These are phyloP conservation scores for Anoplolepis gracilipes DNA, from an alignment of 1,140 invertebrate species.

Conservation along the genomic window DNA sequence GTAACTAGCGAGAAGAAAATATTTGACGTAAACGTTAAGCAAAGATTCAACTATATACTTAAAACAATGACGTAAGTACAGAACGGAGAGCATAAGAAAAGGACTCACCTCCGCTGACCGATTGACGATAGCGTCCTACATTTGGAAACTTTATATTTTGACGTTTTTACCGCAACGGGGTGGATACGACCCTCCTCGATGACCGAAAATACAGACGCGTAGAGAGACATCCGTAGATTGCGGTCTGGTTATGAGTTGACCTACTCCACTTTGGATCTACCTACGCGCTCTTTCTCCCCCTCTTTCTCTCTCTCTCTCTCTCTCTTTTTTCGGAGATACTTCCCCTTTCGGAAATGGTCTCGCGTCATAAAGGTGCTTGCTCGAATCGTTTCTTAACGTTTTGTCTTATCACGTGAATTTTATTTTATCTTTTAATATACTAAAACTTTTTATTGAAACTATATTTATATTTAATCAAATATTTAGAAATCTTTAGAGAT, in stretches of 20 bases:
- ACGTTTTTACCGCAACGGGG: slow-evolving; percentile 48
- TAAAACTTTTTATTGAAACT: not conserved
- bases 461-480: not conserved
- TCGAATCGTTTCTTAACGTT: slow-evolving; percentile 37
- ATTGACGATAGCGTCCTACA: not conserved
- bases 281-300: slow-evolving; percentile 18
- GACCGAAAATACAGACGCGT: slow-evolving; percentile 46
- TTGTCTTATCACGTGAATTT: slow-evolving; percentile 8
- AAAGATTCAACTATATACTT: not conserved
- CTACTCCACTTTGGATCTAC: slow-evolving; percentile 68
- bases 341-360: slow-evolving; percentile 43
- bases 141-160: slow-evolving; percentile 43
- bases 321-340: slow-evolving; percentile 42
- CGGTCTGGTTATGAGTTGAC: slow-evolving; percentile 70
- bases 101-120: not conserved
- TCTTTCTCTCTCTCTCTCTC: too few relatives aligned
- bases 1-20: not conserved
- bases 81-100: not conserved
- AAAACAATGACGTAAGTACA: slow-evolving; percentile 12
- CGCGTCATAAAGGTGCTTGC: slow-evolving; percentile 31
- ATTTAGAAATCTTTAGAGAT: too few relatives aligned
- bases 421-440: not conserved
- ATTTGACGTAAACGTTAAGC: not conserved
- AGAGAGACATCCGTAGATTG: slow-evolving; percentile 54
- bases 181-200: slow-evolving; percentile 26